Conservation (phyloP, 1,140 invertebrate genomes). For the Leptinotarsa defecta region DNA sequence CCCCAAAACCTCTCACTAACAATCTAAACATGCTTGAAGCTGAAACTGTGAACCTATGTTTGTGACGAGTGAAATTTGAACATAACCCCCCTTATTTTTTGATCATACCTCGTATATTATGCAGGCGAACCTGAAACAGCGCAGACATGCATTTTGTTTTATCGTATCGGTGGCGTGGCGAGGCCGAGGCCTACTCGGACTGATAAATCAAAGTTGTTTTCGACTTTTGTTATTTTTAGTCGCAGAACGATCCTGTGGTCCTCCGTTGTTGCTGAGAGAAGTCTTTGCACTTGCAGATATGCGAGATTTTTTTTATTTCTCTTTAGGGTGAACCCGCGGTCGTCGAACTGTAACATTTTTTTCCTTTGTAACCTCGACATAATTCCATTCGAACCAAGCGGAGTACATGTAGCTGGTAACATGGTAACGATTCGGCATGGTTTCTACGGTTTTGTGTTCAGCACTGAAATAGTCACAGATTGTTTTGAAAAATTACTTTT, state of each 20-base stretch:
- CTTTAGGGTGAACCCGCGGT: neutral
- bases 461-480: no score
- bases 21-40: no score
- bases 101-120: neutral
- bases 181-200: slow-evolving; percentile 12
- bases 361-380: neutral
- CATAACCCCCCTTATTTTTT: no score
- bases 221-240: slow-evolving; percentile 18
- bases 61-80: no score
- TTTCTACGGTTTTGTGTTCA: no score
- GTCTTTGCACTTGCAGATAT: slow-evolving; percentile 17
- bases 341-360: slow-evolving; percentile 1
- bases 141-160: slow-evolving; percentile 9
- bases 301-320: slow-evolving; percentile 11
- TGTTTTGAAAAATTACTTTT: no score
- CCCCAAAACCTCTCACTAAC: no score
- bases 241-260: slow-evolving; percentile 12
- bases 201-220: slow-evolving; percentile 8
- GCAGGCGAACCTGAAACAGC: neutral
- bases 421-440: no score
- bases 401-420: neutral
- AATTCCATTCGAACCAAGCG: neutral
- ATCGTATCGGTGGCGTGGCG: neutral
- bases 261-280: slow-evolving; percentile 5
- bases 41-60: no score